Percentiles rank a stretch among this genome's conserved stretches.
These are phyloP conservation scores for Halcyon senegalensis DNA, from an alignment of 2,113 vertebrate species.

Conservation along the genomic window DNA sequence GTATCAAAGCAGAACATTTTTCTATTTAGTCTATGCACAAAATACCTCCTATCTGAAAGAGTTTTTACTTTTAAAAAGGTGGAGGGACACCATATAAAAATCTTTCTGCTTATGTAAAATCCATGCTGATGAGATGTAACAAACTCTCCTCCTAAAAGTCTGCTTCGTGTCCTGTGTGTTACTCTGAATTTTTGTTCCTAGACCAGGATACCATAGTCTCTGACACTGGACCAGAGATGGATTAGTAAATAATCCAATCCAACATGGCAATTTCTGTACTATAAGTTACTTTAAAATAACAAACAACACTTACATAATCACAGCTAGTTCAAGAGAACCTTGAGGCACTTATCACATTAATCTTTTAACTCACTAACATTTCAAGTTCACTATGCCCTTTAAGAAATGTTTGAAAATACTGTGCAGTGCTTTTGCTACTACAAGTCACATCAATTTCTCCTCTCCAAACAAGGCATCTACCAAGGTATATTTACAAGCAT, in stretches of 20 bases:
- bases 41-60: background rate
- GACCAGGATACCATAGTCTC: background rate
- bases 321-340: background rate
- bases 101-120: background rate
- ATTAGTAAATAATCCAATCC: constrained; percentile 12
- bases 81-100: background rate
- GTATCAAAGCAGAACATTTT: background rate
- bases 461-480: background rate
- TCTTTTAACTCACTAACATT: constrained; percentile 41
- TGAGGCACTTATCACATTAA: constrained; percentile 24
- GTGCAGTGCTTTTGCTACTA: background rate
- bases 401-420: background rate
- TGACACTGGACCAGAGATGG: background rate
- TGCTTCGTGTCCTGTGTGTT: background rate
- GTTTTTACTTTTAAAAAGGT: background rate
- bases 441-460: background rate
- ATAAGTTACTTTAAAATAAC: constrained; percentile 8
- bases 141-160: background rate
- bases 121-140: background rate
- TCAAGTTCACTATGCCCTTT: constrained; percentile 32
- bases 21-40: background rate
- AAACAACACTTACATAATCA: background rate
- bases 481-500: background rate
- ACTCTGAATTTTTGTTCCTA: background rate
- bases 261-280: constrained; percentile 1